These are phyloP conservation scores for Zophobas atratus DNA, from an alignment of 1,140 invertebrate species.

Conservation along the genomic window DNA sequence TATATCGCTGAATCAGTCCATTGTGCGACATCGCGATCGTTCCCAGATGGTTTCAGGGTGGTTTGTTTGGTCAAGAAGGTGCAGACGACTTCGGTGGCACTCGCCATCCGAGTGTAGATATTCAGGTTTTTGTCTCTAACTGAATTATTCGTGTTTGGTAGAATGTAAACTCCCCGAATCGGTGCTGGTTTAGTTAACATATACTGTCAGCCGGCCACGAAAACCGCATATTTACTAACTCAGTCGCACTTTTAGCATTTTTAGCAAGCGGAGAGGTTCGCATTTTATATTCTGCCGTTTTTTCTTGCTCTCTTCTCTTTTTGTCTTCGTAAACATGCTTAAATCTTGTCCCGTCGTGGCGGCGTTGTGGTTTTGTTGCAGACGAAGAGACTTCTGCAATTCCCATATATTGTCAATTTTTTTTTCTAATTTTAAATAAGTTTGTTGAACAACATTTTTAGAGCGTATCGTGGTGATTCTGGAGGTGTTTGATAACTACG, in stretches of 20 bases:
- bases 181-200: conserved; percentile 64
- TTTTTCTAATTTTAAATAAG: too few species aligned
- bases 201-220: conserved; percentile 62
- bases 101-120: conserved; percentile 61
- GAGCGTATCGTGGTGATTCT: too few species aligned
- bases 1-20: conserved; percentile 21
- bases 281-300: conserved; percentile 43
- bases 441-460: too few species aligned
- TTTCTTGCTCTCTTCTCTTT: not conserved
- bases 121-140: conserved; percentile 62
- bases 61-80: conserved; percentile 56
- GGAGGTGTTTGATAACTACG: too few species aligned
- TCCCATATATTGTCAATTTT: not conserved
- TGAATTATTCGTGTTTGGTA: conserved; percentile 65
- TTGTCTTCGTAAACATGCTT: conserved; percentile 33
- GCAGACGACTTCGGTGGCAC: conserved; percentile 63
- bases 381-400: not conserved
- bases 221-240: conserved; percentile 66
- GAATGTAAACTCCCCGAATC: conserved; percentile 63
- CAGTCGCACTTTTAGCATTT: conserved; percentile 62
- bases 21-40: conserved; percentile 31
- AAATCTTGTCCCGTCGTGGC: conserved; percentile 30
- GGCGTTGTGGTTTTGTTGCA: not conserved
- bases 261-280: conserved; percentile 48
- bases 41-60: conserved; percentile 59